These are phyloP conservation scores for Drosophila sulfurigaster DNA, from an alignment of 1,140 invertebrate genomes.

Conservation along the genomic window DNA sequence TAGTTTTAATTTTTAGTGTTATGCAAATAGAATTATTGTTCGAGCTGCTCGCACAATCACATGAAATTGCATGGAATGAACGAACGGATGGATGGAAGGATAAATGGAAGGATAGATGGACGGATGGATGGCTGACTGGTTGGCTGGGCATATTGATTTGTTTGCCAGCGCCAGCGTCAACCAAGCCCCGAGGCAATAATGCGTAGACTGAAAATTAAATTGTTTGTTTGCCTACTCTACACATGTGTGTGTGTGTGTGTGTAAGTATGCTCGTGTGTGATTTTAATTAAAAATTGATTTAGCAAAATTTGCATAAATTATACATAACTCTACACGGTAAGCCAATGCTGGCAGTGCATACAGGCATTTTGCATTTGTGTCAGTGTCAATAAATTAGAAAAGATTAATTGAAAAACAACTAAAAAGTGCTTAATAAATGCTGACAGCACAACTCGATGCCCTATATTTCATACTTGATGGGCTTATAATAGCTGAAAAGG, in stretches of 20 bases:
- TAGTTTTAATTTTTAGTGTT: conserved; percentile 41
- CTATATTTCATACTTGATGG: not conserved
- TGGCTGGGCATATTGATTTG: conserved; percentile 69
- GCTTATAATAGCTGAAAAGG: too few relatives aligned
- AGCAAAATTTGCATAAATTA: conserved; percentile 82
- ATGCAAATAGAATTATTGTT: conserved; percentile 66
- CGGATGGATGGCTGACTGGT: conserved; percentile 11
- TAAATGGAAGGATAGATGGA: conserved; percentile 23
- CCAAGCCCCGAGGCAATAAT: conserved; percentile 40
- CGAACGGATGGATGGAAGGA: conserved; percentile 35
- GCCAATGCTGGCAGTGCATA: conserved; percentile 44
- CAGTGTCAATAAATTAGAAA: conserved; percentile 78
- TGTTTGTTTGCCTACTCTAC: conserved; percentile 48
- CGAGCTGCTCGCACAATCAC: conserved; percentile 23
- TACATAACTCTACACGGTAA: conserved; percentile 75
- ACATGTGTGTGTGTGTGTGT: conserved; percentile 17
- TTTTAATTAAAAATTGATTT: conserved; percentile 84
- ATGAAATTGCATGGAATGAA: conserved; percentile 43
- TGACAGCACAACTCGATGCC: not conserved
- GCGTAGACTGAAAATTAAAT: conserved; percentile 44
- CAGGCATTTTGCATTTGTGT: conserved; percentile 43
- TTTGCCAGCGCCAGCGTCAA: conserved; percentile 40
- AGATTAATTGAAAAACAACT: conserved; percentile 70
- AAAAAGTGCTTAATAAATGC: not conserved
- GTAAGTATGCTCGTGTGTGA: conserved; percentile 40